A percentile compares a stretch with the other conserved stretches of the same genome.
Conservation (phyloP, 1,140 invertebrate genomes). For the Lerema accius region DNA sequence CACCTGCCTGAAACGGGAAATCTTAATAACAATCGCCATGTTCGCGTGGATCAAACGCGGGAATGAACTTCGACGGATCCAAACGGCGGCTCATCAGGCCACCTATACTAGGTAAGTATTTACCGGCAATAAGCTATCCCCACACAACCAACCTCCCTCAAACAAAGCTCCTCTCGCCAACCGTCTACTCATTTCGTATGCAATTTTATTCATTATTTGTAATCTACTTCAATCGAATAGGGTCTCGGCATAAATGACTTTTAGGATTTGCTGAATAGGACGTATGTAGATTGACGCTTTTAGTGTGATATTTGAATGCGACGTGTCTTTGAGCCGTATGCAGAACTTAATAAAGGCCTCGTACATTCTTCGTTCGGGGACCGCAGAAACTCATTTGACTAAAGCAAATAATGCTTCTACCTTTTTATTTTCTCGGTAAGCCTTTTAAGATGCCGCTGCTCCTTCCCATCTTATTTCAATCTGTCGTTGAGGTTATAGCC, state of each 20-base stretch:
- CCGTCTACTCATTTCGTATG: conserved; percentile 77
- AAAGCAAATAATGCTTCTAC: conserved; percentile 62
- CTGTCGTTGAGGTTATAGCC: conserved; percentile 50
- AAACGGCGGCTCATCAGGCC: conserved; percentile 42
- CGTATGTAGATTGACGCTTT: conserved; percentile 80
- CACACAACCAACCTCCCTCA: conserved; percentile 51
- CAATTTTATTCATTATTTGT: conserved; percentile 83
- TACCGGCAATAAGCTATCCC: conserved; percentile 63
- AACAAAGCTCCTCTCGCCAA: conserved; percentile 67
- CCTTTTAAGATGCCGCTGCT: conserved; percentile 65
- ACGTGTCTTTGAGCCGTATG: conserved; percentile 63
- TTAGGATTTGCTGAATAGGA: conserved; percentile 71
- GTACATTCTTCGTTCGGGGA: conserved; percentile 42
- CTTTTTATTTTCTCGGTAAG: conserved; percentile 60
- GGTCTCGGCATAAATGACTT: conserved; percentile 77
- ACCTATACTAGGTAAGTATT: conserved; percentile 57
- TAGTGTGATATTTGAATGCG: conserved; percentile 75
- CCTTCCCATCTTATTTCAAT: conserved; percentile 59
- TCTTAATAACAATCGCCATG: conserved; percentile 4
- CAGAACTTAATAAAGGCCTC: conserved; percentile 67
- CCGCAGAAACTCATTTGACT: conserved; percentile 76
- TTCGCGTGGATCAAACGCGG: conserved; percentile 46
- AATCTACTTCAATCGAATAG: conserved; percentile 80
- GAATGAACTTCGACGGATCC: conserved; percentile 48
- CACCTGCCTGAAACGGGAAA: background rate